Conservation (phyloP, 2,888 invertebrate genomes). For the Hartigia nigra region DNA sequence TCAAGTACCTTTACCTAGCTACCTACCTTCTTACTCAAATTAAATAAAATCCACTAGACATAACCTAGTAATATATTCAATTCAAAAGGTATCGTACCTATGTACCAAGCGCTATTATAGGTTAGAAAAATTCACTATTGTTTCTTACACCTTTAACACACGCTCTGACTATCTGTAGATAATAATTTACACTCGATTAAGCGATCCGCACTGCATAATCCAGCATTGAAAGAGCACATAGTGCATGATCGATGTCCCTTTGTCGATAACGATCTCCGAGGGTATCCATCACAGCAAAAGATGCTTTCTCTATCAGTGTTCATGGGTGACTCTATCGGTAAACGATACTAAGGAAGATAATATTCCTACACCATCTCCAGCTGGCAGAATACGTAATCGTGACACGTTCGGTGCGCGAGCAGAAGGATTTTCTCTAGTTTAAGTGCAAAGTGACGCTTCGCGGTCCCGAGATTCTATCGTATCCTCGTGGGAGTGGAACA, state of each 20-base stretch:
- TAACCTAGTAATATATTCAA: background rate
- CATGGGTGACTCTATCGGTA: background rate
- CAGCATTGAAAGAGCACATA: background rate
- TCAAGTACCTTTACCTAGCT: background rate
- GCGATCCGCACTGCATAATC: conserved; percentile 18
- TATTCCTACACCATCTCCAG: background rate
- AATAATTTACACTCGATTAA: conserved; percentile 40
- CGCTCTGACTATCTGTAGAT: conserved; percentile 2
- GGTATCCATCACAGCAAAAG: background rate
- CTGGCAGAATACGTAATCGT: background rate
- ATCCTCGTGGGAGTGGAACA: conserved; percentile 62
- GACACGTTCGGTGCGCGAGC: background rate
- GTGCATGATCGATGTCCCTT: conserved; percentile 5
- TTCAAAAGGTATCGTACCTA: background rate
- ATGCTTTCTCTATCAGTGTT: background rate
- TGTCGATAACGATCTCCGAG: conserved; percentile 1
- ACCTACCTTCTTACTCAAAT: background rate
- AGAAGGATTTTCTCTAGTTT: conserved; percentile 35
- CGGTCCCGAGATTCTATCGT: conserved; percentile 52
- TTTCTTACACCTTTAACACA: background rate
- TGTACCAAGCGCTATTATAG: background rate
- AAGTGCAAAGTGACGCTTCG: conserved; percentile 61
- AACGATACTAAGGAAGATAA: background rate
- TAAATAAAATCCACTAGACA: background rate
- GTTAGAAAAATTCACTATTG: background rate